Percentiles rank a stretch among this genome's conserved stretches.
phyloP scores from a whole-genome alignment of 2,888 invertebrate genomes.

The Microplitis deprimator region DNA sequence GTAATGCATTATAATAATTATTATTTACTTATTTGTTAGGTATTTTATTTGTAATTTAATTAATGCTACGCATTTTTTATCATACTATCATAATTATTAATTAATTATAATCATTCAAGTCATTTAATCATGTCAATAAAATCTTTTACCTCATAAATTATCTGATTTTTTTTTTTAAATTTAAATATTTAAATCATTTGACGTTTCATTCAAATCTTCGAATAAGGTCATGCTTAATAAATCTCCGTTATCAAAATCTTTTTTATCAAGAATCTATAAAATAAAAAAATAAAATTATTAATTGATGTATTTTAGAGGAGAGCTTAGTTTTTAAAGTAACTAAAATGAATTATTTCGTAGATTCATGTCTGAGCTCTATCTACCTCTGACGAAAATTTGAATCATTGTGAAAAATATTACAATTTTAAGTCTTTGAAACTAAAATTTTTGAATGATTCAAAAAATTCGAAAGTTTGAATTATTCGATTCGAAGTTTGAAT shows the following conservation, averaged over 20 bases:
- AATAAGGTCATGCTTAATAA: not conserved
- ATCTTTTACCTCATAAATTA: slow-evolving; percentile 44
- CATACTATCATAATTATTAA: slow-evolving; percentile 10
- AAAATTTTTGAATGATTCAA: too few relatives aligned
- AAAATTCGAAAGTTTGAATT: too few relatives aligned
- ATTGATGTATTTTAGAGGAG: too few relatives aligned
- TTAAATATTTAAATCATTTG: slow-evolving; percentile 2
- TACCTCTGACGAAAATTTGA: too few relatives aligned
- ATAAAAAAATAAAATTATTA: not conserved
- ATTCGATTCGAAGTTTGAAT: too few relatives aligned
- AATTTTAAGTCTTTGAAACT: too few relatives aligned
- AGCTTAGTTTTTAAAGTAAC: too few relatives aligned
- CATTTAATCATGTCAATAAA: slow-evolving; percentile 47
- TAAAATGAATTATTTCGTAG: too few relatives aligned
- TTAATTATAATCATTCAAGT: slow-evolving; percentile 42
- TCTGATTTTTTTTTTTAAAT: not conserved
- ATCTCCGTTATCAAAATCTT: not conserved
- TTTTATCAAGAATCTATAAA: not conserved
- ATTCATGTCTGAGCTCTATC: too few relatives aligned
- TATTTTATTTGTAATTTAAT: slow-evolving; percentile 9
- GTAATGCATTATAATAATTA: not conserved
- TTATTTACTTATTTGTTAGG: slow-evolving; percentile 26
- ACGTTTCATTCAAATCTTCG: slow-evolving; percentile 29
- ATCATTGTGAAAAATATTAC: too few relatives aligned
- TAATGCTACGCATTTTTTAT: slow-evolving; percentile 8